A percentile compares a stretch with the other conserved stretches of the same genome.
Conservation (phyloP, 2,888 invertebrate genomes). For the Steinernema carpocapsae region DNA sequence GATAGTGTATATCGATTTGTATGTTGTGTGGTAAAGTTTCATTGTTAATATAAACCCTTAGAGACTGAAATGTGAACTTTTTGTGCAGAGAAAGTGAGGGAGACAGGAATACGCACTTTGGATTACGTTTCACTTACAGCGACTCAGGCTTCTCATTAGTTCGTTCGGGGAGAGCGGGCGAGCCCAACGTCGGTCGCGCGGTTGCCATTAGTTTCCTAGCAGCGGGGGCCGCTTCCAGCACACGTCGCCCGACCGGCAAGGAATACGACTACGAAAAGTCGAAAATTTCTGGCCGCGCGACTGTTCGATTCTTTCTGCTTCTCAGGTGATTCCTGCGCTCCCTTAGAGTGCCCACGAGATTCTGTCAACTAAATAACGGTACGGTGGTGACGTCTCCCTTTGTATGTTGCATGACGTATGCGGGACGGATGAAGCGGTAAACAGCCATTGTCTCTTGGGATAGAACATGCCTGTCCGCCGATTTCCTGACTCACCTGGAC, state of each 20-base stretch:
- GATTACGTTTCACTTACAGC: no score
- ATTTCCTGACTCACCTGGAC: no score
- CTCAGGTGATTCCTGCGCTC: neutral
- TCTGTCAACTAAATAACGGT: no score
- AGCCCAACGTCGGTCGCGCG: conserved; percentile 19
- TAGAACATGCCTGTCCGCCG: no score
- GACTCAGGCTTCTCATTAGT: neutral
- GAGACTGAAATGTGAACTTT: neutral
- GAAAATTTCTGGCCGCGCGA: neutral
- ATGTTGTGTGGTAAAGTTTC: conserved; percentile 2
- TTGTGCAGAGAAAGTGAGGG: neutral
- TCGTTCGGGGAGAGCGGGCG: conserved; percentile 4
- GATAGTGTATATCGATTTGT: conserved; percentile 27
- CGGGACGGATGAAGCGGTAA: no score
- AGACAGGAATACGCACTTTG: neutral
- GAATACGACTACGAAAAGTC: conserved; percentile 16
- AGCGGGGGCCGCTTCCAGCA: conserved; percentile 16
- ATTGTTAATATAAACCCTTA: conserved; percentile 4
- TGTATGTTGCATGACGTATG: no score
- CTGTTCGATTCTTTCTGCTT: neutral
- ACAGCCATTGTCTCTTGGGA: no score
- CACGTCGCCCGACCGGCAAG: neutral
- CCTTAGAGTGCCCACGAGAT: neutral
- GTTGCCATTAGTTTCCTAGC: conserved; percentile 35
- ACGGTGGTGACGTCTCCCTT: no score